These are phyloP conservation scores for Meiosimyza platycephala DNA, from an alignment of 2,888 invertebrate species.

Conservation along the genomic window DNA sequence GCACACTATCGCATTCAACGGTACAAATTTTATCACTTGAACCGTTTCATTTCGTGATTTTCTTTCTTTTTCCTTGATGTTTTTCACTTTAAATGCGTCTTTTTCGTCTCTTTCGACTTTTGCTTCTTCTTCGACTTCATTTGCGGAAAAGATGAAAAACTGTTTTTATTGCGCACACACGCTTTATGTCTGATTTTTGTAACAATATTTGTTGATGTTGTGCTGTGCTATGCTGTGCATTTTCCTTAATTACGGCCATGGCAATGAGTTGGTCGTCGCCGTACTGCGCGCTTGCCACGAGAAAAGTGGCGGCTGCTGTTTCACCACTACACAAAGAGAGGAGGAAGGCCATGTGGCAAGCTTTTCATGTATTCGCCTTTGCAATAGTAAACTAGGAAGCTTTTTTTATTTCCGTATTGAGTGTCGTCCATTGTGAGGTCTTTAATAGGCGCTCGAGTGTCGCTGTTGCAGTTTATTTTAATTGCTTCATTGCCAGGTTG, in stretches of 20 bases:
- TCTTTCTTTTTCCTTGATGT: background rate
- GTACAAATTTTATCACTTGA: conserved; percentile 23
- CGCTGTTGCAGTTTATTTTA: background rate
- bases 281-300: background rate
- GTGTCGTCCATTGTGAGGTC: background rate
- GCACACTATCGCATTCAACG: conserved; percentile 19
- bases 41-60: conserved; percentile 14
- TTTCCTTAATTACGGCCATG: conserved; percentile 36
- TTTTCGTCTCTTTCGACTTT: background rate
- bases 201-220: background rate
- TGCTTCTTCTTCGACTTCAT: background rate
- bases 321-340: background rate
- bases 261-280: conserved; percentile 18
- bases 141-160: conserved; percentile 5
- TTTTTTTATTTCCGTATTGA: conserved; percentile 26
- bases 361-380: background rate
- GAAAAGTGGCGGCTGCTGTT: conserved; percentile 16
- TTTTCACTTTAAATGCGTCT: conserved; percentile 13
- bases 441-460: conserved; percentile 14
- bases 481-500: too few relatives aligned
- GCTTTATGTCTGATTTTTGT: background rate
- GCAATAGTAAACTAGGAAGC: conserved; percentile 10
- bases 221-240: conserved; percentile 19
- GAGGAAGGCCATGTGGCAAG: background rate
- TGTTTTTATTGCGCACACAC: conserved; percentile 11